phyloP scores from a whole-genome alignment of 2,888 invertebrate genomes.

The Dicroscelio sp. region DNA sequence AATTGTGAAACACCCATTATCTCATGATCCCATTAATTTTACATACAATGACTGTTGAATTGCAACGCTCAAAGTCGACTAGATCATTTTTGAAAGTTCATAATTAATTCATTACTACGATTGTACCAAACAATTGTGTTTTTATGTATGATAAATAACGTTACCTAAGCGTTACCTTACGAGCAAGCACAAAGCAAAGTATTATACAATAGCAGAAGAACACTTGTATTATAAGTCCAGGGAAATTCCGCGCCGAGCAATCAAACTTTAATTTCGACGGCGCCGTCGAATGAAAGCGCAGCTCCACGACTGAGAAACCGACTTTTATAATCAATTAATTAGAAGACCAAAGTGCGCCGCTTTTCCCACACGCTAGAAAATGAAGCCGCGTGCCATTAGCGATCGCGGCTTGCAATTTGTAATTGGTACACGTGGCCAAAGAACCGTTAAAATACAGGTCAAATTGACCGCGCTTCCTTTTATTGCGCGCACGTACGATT shows the following conservation, averaged over 20 bases:
- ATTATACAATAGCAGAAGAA: constrained; percentile 6
- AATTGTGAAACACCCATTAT: constrained; percentile 23
- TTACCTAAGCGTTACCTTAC: neutral
- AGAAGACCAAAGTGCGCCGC: constrained; percentile 35
- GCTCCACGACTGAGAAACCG: neutral
- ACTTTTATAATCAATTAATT: constrained; percentile 66
- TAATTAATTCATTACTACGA: constrained; percentile 34
- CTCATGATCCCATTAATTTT: constrained; percentile 51
- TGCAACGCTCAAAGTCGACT: constrained; percentile 39
- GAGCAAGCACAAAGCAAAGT: neutral
- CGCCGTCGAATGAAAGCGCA: neutral
- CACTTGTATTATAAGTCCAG: neutral
- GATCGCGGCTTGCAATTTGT: constrained; percentile 43
- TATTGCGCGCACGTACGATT: constrained; percentile 66
- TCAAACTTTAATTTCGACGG: constrained; percentile 1
- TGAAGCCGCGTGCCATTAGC: neutral
- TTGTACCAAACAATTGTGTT: neutral
- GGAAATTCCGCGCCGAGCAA: neutral
- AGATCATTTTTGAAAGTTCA: constrained; percentile 62
- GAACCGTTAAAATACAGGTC: constrained; percentile 75
- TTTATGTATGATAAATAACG: neutral
- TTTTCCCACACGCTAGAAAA: constrained; percentile 55
- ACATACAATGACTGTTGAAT: constrained; percentile 53
- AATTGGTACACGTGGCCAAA: constrained; percentile 66
- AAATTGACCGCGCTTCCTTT: constrained; percentile 65